These are phyloP conservation scores for Neoarius graeffei DNA, from an alignment of 2,113 vertebrate species.

Conservation along the genomic window DNA sequence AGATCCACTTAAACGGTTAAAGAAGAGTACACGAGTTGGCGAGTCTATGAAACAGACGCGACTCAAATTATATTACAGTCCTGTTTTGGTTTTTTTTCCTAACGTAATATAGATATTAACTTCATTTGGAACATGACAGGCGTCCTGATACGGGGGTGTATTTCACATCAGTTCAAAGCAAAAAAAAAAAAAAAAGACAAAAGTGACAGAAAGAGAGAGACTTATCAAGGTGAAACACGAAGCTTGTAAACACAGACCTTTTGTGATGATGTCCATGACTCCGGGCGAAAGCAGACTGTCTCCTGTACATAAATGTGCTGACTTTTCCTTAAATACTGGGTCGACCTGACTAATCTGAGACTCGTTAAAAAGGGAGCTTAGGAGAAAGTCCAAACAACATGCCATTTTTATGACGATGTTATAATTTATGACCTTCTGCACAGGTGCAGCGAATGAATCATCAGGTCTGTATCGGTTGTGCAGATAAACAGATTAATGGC, in stretches of 20 bases:
- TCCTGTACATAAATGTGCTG: conserved; percentile 14
- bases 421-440: conserved; percentile 24
- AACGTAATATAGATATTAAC: neutral
- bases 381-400: neutral
- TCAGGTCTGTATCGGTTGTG: neutral
- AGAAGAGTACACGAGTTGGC: neutral
- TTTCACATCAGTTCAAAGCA: neutral
- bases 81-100: neutral
- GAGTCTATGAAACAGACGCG: neutral
- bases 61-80: neutral
- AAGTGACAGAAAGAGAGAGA: too few species aligned
- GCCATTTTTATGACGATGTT: neutral
- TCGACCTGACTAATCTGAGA: conserved; percentile 24
- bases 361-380: neutral
- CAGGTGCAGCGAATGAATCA: conserved; percentile 31
- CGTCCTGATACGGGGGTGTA: neutral
- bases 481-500: neutral
- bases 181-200: too few species aligned
- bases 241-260: conserved; percentile 13
- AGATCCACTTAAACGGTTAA: conserved; percentile 25
- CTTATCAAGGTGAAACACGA: conserved; percentile 7
- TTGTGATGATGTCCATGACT: conserved; percentile 9
- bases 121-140: neutral
- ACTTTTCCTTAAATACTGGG: conserved; percentile 2
- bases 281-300: conserved; percentile 6